phyloP scores from a whole-genome alignment of 1,140 invertebrate genomes.

The Papilio polyxenes region DNA sequence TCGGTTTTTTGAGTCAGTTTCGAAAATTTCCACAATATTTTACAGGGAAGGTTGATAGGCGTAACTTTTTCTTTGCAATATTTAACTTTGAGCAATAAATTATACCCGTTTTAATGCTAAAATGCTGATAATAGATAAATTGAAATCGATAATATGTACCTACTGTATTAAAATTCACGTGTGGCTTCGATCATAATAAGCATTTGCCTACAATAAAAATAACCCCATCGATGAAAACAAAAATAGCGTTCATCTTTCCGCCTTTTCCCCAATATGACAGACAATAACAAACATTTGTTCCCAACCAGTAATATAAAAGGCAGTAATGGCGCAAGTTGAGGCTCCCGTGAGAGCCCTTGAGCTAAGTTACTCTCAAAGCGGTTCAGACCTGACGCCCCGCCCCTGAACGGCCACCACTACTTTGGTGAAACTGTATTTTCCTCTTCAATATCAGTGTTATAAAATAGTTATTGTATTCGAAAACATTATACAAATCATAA shows the following conservation, averaged over 20 bases:
- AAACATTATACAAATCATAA: neutral
- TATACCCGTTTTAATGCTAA: no score
- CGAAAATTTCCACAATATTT: neutral
- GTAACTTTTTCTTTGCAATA: neutral
- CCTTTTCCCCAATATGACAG: conserved; percentile 16
- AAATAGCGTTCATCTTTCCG: neutral
- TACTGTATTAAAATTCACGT: neutral
- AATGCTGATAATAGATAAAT: no score
- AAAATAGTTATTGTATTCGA: neutral
- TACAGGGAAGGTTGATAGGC: neutral
- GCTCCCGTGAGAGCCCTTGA: conserved; percentile 8
- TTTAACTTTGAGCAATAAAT: neutral
- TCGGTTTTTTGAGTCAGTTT: neutral
- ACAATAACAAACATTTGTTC: conserved; percentile 27
- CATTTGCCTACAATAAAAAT: neutral
- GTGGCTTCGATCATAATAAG: neutral
- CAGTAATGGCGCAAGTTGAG: conserved; percentile 9
- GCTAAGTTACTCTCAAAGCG: conserved; percentile 24
- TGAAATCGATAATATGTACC: no score
- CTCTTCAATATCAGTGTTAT: neutral
- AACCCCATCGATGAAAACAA: conserved; percentile 2
- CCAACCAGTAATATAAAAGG: conserved; percentile 16
- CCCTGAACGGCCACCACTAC: neutral
- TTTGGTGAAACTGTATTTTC: neutral
- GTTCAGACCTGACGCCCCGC: neutral